These are phyloP conservation scores for Myotis pilosus DNA, from an alignment of 2,797 vertebrate species.

Conservation along the genomic window DNA sequence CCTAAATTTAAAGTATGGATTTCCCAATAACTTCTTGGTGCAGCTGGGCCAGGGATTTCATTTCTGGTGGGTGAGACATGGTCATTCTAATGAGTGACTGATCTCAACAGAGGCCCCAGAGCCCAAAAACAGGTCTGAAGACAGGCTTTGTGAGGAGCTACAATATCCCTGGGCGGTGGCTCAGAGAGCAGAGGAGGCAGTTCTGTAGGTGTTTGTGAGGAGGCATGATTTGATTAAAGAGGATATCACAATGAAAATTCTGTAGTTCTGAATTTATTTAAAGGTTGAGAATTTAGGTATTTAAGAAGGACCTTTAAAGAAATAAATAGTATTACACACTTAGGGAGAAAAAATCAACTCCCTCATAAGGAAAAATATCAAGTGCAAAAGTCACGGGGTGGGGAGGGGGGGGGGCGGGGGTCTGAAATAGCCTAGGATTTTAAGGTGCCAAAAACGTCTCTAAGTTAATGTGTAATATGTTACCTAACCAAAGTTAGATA, in stretches of 20 bases:
- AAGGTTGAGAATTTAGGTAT: neutral
- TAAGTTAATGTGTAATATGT: neutral
- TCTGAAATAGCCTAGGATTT: constrained; percentile 1
- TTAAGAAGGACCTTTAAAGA: constrained; percentile 15
- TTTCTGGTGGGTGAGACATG: neutral
- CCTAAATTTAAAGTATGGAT: constrained; percentile 42
- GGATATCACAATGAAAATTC: neutral
- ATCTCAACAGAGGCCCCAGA: neutral
- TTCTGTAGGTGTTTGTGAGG: neutral
- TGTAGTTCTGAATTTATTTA: constrained; percentile 6
- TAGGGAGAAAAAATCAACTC: neutral
- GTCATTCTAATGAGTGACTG: neutral
- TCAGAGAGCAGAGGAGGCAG: neutral
- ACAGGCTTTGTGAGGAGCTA: neutral
- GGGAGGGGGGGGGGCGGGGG: too few species aligned
- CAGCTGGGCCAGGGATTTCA: neutral
- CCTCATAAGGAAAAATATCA: neutral
- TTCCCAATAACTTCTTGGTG: constrained; percentile 39
- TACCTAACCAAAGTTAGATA: neutral
- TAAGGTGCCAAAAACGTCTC: neutral
- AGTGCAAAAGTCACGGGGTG: neutral
- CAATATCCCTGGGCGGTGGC: neutral
- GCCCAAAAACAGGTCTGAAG: neutral
- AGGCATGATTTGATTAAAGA: neutral
- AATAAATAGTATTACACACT: neutral